Percentiles rank a stretch among this genome's conserved stretches.
phyloP scores from a whole-genome alignment of 2,888 invertebrate genomes.

The Zaprionus lineosus region DNA sequence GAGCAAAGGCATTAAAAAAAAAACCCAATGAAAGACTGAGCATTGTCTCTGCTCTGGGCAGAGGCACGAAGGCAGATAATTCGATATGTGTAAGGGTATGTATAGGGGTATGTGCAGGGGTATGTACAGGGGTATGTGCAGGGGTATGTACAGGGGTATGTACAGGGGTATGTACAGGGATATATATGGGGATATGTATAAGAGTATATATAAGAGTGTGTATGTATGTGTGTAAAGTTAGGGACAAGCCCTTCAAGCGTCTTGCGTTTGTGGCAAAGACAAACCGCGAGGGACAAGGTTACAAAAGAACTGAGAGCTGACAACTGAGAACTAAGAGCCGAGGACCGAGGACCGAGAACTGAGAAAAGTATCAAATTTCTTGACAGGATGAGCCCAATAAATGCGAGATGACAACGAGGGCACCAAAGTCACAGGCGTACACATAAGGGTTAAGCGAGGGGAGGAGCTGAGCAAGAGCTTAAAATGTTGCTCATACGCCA shows the following conservation, averaged over 20 bases:
- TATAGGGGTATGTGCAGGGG: background rate
- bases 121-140: background rate
- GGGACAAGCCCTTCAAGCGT: conserved; percentile 61
- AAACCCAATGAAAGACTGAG: conserved; percentile 39
- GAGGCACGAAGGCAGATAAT: too few species aligned
- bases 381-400: conserved; percentile 56
- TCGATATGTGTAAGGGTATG: background rate
- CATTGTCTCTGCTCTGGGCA: conserved; percentile 58
- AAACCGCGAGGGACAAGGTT: conserved; percentile 71
- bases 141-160: conserved; percentile 1
- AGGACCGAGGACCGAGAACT: too few species aligned
- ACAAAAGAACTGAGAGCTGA: too few species aligned
- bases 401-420: background rate
- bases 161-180: conserved; percentile 17
- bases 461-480: too few species aligned
- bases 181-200: background rate
- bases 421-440: conserved; percentile 14
- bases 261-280: conserved; percentile 47
- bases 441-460: conserved; percentile 26
- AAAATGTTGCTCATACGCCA: conserved; percentile 56
- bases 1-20: conserved; percentile 1
- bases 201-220: conserved; percentile 3
- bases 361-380: conserved; percentile 67
- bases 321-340: too few species aligned
- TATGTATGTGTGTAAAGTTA: conserved; percentile 23